phyloP scores from a whole-genome alignment of 1,140 invertebrate genomes.

The Pseudomyrmex flavicornis region DNA sequence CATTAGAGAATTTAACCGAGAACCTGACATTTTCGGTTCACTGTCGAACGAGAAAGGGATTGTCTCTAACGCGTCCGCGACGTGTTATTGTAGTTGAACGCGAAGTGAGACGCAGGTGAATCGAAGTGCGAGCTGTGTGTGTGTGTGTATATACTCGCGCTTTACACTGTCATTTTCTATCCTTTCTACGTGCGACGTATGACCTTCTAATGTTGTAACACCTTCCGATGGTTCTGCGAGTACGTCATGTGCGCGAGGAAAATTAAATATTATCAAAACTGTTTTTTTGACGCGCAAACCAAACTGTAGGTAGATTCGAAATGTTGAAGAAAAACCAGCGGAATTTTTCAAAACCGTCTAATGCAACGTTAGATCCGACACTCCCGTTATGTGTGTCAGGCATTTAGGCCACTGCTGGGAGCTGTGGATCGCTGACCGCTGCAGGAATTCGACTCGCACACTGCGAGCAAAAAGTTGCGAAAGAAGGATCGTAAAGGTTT shows the following conservation, averaged over 20 bases:
- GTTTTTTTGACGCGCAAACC: too few relatives aligned
- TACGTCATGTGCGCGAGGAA: background rate
- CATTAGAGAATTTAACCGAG: constrained; percentile 6
- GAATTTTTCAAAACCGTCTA: constrained; percentile 20
- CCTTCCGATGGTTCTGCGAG: background rate
- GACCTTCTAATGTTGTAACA: constrained; percentile 10
- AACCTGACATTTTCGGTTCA: constrained; percentile 17
- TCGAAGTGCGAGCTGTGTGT: background rate
- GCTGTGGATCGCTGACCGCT: constrained; percentile 43
- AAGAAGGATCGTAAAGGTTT: too few relatives aligned
- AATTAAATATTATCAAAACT: background rate
- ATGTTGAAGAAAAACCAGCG: too few relatives aligned
- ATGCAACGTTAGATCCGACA: background rate
- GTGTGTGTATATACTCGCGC: background rate
- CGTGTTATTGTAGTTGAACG: background rate
- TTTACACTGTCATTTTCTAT: constrained; percentile 38
- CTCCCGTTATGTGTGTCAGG: constrained; percentile 41
- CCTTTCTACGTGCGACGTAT: constrained; percentile 9
- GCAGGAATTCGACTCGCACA: constrained; percentile 40
- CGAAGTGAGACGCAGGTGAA: background rate
- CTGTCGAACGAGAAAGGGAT: background rate
- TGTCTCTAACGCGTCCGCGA: too few relatives aligned
- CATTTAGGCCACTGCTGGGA: constrained; percentile 58
- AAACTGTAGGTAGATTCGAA: too few relatives aligned
- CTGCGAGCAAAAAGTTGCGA: too few relatives aligned